Evolutionary conservation across 2,797 vertebrate species (phyloP).

Genomic region (Poeciliopsis presidionis): DNA sequence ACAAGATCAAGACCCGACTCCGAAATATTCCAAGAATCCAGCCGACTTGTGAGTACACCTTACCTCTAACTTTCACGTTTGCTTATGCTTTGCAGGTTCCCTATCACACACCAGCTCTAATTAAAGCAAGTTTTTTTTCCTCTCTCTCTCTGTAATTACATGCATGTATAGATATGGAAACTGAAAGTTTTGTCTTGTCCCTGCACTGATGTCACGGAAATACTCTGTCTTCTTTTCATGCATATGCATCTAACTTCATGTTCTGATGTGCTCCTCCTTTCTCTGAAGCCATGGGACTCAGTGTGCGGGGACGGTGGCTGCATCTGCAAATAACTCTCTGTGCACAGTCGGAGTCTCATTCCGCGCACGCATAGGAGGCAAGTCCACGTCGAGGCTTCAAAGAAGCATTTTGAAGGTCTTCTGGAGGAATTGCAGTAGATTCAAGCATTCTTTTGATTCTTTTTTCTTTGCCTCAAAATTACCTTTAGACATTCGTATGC

Average conservation of each 20-base stretch:
- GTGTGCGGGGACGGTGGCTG: slow-evolving; percentile 94
- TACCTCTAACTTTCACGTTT: slow-evolving; percentile 13
- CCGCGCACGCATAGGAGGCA: slow-evolving; percentile 93
- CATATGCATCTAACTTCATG: slow-evolving; percentile 70
- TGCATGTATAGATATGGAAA: slow-evolving; percentile 72
- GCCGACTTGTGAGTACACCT: slow-evolving; percentile 89
- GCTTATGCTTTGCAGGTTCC: slow-evolving; percentile 33
- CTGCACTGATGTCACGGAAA: slow-evolving; percentile 72
- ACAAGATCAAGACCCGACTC: slow-evolving; percentile 90
- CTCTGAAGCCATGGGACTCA: slow-evolving; percentile 91
- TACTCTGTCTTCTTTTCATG: slow-evolving; percentile 69
- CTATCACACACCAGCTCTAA: slow-evolving; percentile 28
- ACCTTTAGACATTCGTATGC: slow-evolving; percentile 89
- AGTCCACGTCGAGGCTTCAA: slow-evolving; percentile 51
- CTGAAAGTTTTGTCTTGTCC: slow-evolving; percentile 59
- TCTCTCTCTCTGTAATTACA: slow-evolving; percentile 49
- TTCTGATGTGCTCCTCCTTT: slow-evolving; percentile 67
- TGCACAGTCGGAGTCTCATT: slow-evolving; percentile 94
- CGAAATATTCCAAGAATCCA: slow-evolving; percentile 85
- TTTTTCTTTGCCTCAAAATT: neutral
- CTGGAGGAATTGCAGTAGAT: slow-evolving; percentile 27
- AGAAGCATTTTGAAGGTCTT: slow-evolving; percentile 20
- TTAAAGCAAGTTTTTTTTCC: slow-evolving; percentile 49
- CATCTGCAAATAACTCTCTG: slow-evolving; percentile 91
- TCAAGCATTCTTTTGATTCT: neutral